Evolutionary conservation across 2,113 vertebrate species (phyloP).

Genomic region (Solea senegalensis): DNA sequence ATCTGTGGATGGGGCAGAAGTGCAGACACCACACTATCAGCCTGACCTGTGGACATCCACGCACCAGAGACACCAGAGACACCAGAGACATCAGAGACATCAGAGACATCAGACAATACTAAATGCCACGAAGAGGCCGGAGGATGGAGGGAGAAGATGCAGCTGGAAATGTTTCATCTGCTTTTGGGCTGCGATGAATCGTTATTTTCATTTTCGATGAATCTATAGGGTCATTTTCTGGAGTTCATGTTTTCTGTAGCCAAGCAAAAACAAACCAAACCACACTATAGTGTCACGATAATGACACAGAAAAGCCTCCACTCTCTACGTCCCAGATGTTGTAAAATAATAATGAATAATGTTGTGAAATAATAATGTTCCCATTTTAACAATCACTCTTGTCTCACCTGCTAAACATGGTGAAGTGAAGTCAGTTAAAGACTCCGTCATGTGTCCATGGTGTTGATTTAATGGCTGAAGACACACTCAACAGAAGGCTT

Average conservation of each 20-base stretch:
- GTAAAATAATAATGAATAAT: no score
- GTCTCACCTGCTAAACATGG: no score
- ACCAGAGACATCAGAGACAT: conserved; percentile 4
- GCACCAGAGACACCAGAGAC: conserved; percentile 7
- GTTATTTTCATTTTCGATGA: not conserved
- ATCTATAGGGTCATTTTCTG: not conserved
- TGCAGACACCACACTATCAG: conserved; percentile 81
- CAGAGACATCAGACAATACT: conserved; percentile 18
- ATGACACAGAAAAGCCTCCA: no score
- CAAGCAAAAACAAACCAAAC: not conserved
- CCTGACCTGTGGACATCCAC: conserved; percentile 13
- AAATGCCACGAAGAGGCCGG: not conserved
- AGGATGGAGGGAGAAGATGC: not conserved
- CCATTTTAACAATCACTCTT: no score
- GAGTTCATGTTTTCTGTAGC: not conserved
- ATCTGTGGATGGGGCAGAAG: conserved; percentile 80
- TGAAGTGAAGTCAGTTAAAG: no score
- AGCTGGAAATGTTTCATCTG: not conserved
- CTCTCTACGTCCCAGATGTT: no score
- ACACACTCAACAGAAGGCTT: no score
- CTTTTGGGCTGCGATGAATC: not conserved
- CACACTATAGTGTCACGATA: no score
- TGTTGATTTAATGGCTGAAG: no score
- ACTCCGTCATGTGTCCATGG: no score
- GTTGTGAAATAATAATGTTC: no score